Evolutionary conservation across 1,140 invertebrate species (phyloP), one percentile per base, ranked within the genome.

Genomic region (Oscheius sp.): DNA sequence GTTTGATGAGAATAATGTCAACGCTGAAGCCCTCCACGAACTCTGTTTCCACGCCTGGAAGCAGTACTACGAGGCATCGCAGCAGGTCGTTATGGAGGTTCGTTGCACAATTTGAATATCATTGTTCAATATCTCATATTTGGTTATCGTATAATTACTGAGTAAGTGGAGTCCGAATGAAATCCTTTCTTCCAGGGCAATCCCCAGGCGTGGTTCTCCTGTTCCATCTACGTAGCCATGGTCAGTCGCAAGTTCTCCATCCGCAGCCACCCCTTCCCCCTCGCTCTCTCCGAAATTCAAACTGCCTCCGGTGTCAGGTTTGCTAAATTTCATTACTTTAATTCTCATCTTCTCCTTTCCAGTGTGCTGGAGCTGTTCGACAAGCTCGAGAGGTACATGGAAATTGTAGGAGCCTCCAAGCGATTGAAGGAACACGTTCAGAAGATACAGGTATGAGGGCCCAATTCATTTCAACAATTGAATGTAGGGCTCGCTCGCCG

Each of bases 161-260:
- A 55, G 7, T 13, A 55, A 55, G 10, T 42, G 10, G 10, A n/a
- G 38, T n/a, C n/a, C n/a, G 10, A 10, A 55, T 55, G 49, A 7
- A 55, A 7, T 4, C 7, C 15, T 23, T 55, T 20, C 28, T 13
- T 55, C 23, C 23, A 55, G 49, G 49, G 49, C 23, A 23, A 55
- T 13, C 4, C 7, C 23, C 15, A 55, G 49, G 61, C 32, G 0
- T 63, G 61, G 61, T 13, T 63, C 10, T 13, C 61, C 36, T 63
- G 61, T 26, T 63, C 61, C 10, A 34, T 63, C 61, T 63, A 32
- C 61, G 18, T 63, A 4, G 15, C 36, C 7, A 63, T 63, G 61
- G 10, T 38, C 18, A 63, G 26, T 32, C 31, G 20, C 32, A 34
- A 18, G 15, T 36, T 63, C 32, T 63, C 61, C 10, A 32, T 34